Evolutionary conservation across 2,113 vertebrate species (phyloP).

Genomic region (Calyptommatus sinebrachiatus): DNA sequence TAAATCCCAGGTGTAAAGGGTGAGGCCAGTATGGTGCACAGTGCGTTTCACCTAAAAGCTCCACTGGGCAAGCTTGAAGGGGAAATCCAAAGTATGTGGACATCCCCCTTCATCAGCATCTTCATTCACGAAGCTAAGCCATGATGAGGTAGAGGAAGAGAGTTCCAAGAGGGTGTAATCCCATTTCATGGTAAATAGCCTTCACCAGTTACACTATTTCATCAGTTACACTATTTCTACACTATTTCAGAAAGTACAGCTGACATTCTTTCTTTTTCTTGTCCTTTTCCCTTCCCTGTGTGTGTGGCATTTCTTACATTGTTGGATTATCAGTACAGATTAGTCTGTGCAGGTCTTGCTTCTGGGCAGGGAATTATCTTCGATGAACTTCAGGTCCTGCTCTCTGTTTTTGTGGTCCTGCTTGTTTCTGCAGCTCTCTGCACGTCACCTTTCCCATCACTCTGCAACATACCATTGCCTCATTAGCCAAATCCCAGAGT

Average conservation of each 20-base stretch:
- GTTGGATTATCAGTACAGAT: not conserved
- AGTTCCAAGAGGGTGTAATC: too few relatives aligned
- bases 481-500: constrained; percentile 13
- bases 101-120: too few relatives aligned
- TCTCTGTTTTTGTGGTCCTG: not conserved
- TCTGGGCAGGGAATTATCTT: not conserved
- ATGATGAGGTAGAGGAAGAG: not conserved
- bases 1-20: too few relatives aligned
- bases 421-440: not conserved
- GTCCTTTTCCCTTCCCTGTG: not conserved
- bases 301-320: not conserved
- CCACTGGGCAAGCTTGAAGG: too few relatives aligned
- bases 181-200: not conserved
- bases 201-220: not conserved
- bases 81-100: too few relatives aligned
- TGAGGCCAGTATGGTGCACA: too few relatives aligned
- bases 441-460: constrained; percentile 15
- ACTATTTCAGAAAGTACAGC: too few relatives aligned
- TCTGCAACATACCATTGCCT: not conserved
- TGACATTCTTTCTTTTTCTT: not conserved
- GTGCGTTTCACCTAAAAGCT: too few relatives aligned
- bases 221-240: not conserved
- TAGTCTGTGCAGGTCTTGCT: not conserved
- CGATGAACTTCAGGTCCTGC: not conserved
- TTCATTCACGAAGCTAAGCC: too few relatives aligned